Conservation (phyloP, 1,140 invertebrate species). For the Leptinotarsa defecta region DNA sequence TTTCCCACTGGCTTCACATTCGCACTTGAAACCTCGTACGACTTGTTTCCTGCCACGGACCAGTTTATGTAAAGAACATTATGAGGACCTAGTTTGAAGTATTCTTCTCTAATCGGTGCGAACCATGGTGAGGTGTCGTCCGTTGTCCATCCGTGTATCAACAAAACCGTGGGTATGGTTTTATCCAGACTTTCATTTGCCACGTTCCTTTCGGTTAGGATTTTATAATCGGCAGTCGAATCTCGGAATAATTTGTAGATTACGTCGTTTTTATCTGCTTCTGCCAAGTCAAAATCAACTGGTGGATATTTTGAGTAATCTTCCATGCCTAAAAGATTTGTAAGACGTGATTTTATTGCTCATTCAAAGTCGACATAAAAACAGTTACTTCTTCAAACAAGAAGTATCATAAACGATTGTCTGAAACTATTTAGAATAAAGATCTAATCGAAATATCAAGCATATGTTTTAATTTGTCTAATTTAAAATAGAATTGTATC, state of each 20-base stretch:
- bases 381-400: too few relatives aligned
- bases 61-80: constrained; percentile 68
- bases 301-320: background rate
- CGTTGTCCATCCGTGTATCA: constrained; percentile 43
- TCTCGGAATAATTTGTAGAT: constrained; percentile 15
- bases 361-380: too few relatives aligned
- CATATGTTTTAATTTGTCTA: background rate
- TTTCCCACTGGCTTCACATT: constrained; percentile 41
- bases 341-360: too few relatives aligned
- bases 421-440: too few relatives aligned
- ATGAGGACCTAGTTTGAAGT: constrained; percentile 60
- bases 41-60: constrained; percentile 33
- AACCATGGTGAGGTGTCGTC: constrained; percentile 38
- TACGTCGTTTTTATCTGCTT: constrained; percentile 19
- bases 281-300: constrained; percentile 15
- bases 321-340: too few relatives aligned
- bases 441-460: background rate
- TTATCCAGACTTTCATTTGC: constrained; percentile 9
- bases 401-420: too few relatives aligned
- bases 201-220: background rate
- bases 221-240: background rate
- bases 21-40: constrained; percentile 33
- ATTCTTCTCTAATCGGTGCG: constrained; percentile 49
- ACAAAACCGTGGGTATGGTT: constrained; percentile 27
- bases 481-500: background rate